These are phyloP conservation scores for Anguilla megastoma DNA, from an alignment of 2,797 vertebrate species.

Conservation along the genomic window DNA sequence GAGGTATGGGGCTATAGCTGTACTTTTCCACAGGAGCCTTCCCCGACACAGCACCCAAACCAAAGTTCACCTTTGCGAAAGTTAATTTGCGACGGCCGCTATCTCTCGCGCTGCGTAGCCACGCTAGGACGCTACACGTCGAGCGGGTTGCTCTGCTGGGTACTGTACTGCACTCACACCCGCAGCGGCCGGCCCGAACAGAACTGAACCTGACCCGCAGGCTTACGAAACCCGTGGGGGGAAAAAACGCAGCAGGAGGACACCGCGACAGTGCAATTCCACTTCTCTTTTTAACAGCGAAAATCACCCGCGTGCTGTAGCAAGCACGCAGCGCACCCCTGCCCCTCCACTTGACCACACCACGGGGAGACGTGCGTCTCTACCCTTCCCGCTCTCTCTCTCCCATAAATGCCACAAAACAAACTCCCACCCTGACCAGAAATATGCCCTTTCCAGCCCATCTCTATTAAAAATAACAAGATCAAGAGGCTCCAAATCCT, in stretches of 20 bases:
- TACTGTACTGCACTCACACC: neutral
- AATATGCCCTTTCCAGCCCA: neutral
- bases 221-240: neutral
- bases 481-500: constrained; percentile 35
- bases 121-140: neutral
- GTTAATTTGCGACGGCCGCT: neutral
- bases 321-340: neutral
- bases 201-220: neutral
- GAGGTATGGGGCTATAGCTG: constrained; percentile 64
- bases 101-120: neutral
- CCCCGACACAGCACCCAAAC: neutral
- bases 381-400: neutral
- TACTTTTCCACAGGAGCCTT: constrained; percentile 65
- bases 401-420: neutral
- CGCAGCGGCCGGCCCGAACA: neutral
- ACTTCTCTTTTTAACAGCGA: neutral
- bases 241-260: neutral
- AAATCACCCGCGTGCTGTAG: neutral
- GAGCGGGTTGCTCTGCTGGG: neutral
- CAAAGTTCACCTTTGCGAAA: neutral
- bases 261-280: neutral
- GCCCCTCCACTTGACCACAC: neutral
- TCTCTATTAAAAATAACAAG: constrained; percentile 42
- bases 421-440: neutral
- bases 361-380: neutral